A percentile compares a stretch with the other conserved stretches of the same genome.
Evolutionary conservation across 2,797 vertebrate species (phyloP).

Genomic region (Morelia viridis): DNA sequence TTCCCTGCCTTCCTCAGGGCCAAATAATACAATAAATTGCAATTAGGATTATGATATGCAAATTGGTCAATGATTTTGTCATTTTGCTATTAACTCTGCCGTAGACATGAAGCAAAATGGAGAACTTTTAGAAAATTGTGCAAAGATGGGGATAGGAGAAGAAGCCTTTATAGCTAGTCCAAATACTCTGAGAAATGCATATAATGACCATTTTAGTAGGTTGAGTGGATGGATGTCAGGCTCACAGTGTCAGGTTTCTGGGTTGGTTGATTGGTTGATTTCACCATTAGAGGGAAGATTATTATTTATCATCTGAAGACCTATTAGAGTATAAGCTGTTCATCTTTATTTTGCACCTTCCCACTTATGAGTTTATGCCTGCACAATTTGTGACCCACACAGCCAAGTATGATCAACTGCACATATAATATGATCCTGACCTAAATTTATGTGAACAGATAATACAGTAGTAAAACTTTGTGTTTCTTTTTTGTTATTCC

Average conservation of each 20-base stretch:
- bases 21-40: background rate
- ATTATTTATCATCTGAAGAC: background rate
- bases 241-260: background rate
- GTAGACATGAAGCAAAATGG: constrained; percentile 23
- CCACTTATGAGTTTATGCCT: background rate
- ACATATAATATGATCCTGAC: background rate
- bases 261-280: background rate
- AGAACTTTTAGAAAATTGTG: background rate
- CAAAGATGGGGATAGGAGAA: background rate
- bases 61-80: background rate
- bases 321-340: background rate
- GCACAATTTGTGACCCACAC: background rate
- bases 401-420: background rate
- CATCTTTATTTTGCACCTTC: background rate
- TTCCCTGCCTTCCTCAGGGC: background rate
- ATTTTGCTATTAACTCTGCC: background rate
- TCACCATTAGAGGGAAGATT: background rate
- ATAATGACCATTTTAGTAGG: constrained; percentile 4
- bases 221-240: background rate
- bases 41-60: background rate
- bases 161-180: constrained; percentile 2
- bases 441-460: background rate
- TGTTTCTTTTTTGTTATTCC: background rate
- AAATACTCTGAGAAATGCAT: constrained; percentile 14
- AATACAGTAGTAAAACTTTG: background rate